Evolutionary conservation across 2,888 invertebrate species (phyloP), one percentile per base, ranked within the genome.

Genomic region (Nipponacmea schrenckii): DNA sequence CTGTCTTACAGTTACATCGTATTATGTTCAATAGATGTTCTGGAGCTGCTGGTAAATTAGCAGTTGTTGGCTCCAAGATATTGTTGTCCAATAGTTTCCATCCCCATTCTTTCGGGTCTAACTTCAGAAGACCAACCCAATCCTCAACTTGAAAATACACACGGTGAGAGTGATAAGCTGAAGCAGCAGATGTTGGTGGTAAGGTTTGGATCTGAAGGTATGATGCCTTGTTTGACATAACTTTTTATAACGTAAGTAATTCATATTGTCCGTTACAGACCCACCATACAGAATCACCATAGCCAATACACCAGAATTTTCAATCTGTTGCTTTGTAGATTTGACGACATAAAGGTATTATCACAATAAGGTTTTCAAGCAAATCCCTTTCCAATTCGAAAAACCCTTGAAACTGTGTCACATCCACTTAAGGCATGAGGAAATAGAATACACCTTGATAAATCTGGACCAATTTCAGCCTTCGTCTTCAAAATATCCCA

Each of bases 391-490:
- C 71, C 76, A n/a, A 76, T 14, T 44, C 76, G 74, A 72, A 67
- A 74, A 20, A 75, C 24, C 17, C 78, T n/a, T 14, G 76, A 78
- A 14, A 75, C 75, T n/a, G 78, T 75, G 50, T 78, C 73, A 71
- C 75, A 74, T 24, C 75, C 75, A 39, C 26, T 27, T 8, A 74
- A 15, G 20, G 77, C 70, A 66, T 77, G 77, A n/a, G 69, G 14
- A 64, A 73, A 67, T n/a, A 63, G 72, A 1, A 80, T 14, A 0
- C 62, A 56, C 1, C 56, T 56, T 26, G 75, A 76, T 4, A 71
- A 62, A 14, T 73, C 56, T 48, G n/a, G n/a, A n/a, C n/a, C n/a
- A n/a, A n/a, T n/a, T n/a, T n/a, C n/a, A n/a, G n/a, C n/a, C n/a
- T n/a, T n/a, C n/a, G n/a, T n/a, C n/a, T n/a, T n/a, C n/a, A n/a